A percentile compares a stretch with the other conserved stretches of the same genome.
Evolutionary conservation across 2,888 invertebrate species (phyloP).

Genomic region (Vannuccia rotundouncinata): DNA sequence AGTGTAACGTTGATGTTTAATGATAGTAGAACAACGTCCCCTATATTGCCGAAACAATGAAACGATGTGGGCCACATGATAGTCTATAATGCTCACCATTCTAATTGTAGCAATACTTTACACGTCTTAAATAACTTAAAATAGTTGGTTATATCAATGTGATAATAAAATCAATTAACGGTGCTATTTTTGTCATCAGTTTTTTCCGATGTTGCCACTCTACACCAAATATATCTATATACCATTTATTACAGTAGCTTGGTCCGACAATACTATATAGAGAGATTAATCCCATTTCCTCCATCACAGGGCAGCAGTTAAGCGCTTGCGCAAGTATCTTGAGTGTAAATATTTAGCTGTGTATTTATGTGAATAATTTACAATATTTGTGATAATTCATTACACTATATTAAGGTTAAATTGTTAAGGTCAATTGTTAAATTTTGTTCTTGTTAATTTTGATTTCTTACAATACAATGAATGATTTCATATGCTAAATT

Average conservation of each 20-base stretch:
- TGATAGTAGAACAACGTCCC: background rate
- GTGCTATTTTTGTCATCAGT: constrained; percentile 1
- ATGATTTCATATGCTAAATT: background rate
- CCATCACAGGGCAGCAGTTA: background rate
- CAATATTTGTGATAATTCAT: background rate
- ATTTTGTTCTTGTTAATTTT: background rate
- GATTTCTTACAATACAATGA: background rate
- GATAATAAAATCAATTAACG: background rate
- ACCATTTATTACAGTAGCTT: background rate
- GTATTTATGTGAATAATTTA: background rate
- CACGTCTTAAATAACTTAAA: too few species aligned
- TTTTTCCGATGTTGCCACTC: background rate
- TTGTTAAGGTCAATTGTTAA: background rate
- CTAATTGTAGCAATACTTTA: too few species aligned
- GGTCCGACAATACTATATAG: background rate
- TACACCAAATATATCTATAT: background rate
- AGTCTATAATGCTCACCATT: background rate
- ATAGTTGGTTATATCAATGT: too few species aligned
- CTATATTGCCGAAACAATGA: background rate
- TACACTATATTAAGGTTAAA: background rate
- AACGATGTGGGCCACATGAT: background rate
- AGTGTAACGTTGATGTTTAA: constrained; percentile 1
- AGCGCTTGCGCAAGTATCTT: background rate
- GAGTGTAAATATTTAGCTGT: background rate
- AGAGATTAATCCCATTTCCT: background rate